These are phyloP conservation scores for Danio choprae DNA, from an alignment of 2,797 vertebrate species.

Conservation along the genomic window DNA sequence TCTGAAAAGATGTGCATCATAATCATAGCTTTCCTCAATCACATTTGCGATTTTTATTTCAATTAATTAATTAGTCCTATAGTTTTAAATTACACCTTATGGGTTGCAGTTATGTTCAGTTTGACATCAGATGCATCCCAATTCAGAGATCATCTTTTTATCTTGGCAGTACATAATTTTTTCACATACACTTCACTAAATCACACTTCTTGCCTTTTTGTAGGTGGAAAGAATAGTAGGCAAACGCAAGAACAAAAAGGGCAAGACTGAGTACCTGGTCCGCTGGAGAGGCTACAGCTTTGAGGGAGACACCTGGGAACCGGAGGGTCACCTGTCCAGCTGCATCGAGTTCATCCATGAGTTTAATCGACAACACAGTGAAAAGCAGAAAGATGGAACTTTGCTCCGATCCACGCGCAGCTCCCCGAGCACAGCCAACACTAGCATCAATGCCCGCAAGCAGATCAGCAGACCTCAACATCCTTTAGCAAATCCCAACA, in stretches of 20 bases:
- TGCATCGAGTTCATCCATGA: constrained; percentile 93
- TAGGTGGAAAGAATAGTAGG: constrained; percentile 95
- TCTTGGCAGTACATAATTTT: neutral
- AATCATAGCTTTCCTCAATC: too few relatives aligned
- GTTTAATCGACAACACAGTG: constrained; percentile 85
- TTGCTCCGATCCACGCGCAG: constrained; percentile 87
- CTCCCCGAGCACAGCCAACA: constrained; percentile 79
- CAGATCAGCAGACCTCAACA: constrained; percentile 80
- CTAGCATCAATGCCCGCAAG: constrained; percentile 81
- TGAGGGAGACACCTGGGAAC: constrained; percentile 96
- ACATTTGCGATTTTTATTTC: too few relatives aligned
- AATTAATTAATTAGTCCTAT: too few relatives aligned
- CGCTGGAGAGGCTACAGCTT: constrained; percentile 93
- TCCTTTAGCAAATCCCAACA: neutral
- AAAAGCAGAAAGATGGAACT: constrained; percentile 79
- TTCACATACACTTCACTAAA: neutral
- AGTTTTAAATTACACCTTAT: too few relatives aligned
- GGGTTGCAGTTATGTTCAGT: too few relatives aligned
- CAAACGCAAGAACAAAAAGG: constrained; percentile 91
- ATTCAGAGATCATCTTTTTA: too few relatives aligned
- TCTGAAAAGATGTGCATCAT: too few relatives aligned
- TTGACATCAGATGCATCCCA: too few relatives aligned
- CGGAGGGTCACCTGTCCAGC: constrained; percentile 90
- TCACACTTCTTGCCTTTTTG: constrained; percentile 33
- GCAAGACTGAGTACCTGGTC: constrained; percentile 92